Conservation (phyloP, 2,113 vertebrate species). For the Semnornis frantzii region DNA sequence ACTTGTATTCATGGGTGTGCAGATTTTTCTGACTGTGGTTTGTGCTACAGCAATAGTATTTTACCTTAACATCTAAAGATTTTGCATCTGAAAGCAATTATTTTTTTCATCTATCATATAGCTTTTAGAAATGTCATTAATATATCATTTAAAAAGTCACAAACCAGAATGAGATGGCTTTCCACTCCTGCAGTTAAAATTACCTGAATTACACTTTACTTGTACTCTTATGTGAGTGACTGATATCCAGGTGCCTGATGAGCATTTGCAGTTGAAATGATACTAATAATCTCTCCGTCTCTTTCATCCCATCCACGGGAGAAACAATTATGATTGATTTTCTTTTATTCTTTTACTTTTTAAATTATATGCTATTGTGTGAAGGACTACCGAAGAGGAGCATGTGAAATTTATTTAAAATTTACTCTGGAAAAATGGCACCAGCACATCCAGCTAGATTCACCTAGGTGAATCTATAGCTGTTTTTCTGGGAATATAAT, state of each 20-base stretch:
- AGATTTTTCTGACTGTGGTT: background rate
- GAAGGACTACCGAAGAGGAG: background rate
- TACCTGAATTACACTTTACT: background rate
- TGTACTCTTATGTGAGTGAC: background rate
- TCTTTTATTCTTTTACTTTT: background rate
- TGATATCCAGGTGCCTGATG: slow-evolving; percentile 3
- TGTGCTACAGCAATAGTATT: background rate
- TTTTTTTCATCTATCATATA: background rate
- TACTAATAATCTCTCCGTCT: background rate
- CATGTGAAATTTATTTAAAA: background rate
- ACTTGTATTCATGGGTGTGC: background rate
- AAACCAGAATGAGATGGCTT: background rate
- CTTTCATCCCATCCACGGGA: background rate
- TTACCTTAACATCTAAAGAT: background rate
- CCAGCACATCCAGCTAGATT: background rate
- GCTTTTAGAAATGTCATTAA: background rate
- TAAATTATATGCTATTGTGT: background rate
- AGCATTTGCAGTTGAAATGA: background rate
- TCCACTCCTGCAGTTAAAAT: background rate
- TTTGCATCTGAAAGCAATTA: background rate
- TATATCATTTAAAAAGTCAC: background rate
- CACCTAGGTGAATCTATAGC: background rate
- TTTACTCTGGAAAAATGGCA: background rate
- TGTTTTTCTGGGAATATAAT: background rate
- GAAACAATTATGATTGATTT: background rate